phyloP scores from a whole-genome alignment of 2,113 vertebrate genomes.

The Tor tambroides region DNA sequence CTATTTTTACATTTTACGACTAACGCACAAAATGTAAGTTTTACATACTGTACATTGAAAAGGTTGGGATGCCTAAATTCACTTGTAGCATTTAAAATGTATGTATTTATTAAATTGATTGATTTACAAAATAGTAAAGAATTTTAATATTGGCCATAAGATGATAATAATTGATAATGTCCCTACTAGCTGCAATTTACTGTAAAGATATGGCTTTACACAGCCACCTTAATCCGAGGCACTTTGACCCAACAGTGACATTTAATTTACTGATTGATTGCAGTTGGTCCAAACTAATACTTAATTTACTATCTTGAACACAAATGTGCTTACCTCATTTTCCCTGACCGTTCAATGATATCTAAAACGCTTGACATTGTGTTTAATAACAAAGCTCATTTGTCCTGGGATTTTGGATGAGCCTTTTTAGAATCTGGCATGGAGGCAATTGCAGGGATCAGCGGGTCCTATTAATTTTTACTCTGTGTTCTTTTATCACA shows the following conservation, averaged over 20 bases:
- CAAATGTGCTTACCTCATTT: not conserved
- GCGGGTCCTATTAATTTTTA: conserved; percentile 5
- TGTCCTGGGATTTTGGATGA: conserved; percentile 28
- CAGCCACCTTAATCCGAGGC: not conserved
- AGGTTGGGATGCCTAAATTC: not conserved
- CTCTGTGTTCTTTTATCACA: conserved; percentile 12
- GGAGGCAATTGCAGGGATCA: conserved; percentile 12
- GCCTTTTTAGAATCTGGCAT: conserved; percentile 21
- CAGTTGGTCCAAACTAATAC: not conserved
- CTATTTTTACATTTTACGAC: not conserved
- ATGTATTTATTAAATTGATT: not conserved
- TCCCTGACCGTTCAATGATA: not conserved
- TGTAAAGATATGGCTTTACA: not conserved
- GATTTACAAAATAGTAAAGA: not conserved
- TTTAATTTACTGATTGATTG: not conserved
- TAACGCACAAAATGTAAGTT: too few relatives aligned
- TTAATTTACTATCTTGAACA: not conserved
- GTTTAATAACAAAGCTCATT: conserved; percentile 11
- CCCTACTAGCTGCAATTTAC: not conserved
- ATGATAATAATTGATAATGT: not conserved
- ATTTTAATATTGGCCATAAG: not conserved
- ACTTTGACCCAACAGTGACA: not conserved
- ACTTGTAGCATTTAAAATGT: not conserved
- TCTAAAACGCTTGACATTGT: not conserved
- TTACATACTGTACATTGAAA: not conserved